These are phyloP conservation scores for Bungarus multicinctus DNA, from an alignment of 2,113 vertebrate genomes.

Conservation along the genomic window DNA sequence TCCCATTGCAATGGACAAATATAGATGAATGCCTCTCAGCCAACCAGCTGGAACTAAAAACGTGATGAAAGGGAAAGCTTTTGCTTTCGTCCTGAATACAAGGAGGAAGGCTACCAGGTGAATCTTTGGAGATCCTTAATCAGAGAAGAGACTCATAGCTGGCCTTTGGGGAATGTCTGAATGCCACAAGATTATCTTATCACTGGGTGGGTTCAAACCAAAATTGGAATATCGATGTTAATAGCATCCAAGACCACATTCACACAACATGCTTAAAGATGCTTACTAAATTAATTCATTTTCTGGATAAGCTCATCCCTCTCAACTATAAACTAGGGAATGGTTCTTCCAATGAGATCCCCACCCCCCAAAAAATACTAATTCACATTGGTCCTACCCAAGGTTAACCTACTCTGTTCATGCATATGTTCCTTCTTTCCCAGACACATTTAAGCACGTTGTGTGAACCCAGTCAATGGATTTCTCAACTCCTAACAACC, in stretches of 20 bases:
- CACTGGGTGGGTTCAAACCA: neutral
- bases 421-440: neutral
- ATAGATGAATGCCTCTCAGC: neutral
- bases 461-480: neutral
- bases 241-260: neutral
- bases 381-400: neutral
- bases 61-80: neutral
- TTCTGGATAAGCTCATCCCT: neutral
- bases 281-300: neutral
- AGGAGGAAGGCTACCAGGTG: neutral
- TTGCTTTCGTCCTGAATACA: neutral
- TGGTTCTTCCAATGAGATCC: neutral
- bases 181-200: neutral
- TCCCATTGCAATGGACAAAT: neutral
- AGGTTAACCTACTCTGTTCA: neutral
- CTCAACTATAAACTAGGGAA: neutral
- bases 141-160: neutral
- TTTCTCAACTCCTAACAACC: neutral
- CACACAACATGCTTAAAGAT: neutral
- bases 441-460: neutral
- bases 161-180: neutral
- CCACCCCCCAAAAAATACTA: neutral
- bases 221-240: neutral
- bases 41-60: neutral
- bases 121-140: neutral